Percentiles rank a stretch among this genome's conserved stretches.
Conservation (phyloP, 2,113 vertebrate species). For the Steatornis caripensis region DNA sequence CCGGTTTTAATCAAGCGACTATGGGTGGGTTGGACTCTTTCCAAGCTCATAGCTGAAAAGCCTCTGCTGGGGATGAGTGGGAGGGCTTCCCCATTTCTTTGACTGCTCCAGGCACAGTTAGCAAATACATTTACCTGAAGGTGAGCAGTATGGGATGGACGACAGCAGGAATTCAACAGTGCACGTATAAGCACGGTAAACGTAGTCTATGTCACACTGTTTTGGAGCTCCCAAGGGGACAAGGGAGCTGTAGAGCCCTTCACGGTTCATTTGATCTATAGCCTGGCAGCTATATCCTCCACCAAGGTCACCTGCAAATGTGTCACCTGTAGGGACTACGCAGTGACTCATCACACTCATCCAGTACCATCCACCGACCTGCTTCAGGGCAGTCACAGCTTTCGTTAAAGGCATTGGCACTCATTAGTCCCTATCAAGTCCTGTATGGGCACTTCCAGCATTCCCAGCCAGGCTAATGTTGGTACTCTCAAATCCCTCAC, state of each 20-base stretch:
- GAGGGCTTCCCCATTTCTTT: background rate
- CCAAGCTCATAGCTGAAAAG: slow-evolving; percentile 20
- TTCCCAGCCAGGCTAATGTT: background rate
- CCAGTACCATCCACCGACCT: background rate
- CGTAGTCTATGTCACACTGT: accelerated
- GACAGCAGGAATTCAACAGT: background rate
- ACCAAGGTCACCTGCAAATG: background rate
- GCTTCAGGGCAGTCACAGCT: background rate
- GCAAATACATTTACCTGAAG: background rate
- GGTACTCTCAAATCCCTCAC: background rate
- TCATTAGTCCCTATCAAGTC: background rate
- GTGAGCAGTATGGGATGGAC: background rate
- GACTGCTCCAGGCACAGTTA: background rate
- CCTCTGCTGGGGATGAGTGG: background rate
- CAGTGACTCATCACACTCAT: background rate
- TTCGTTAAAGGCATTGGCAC: background rate
- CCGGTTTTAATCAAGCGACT: background rate
- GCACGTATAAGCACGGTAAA: background rate
- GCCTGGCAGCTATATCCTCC: background rate
- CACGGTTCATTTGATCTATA: background rate
- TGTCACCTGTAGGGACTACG: background rate
- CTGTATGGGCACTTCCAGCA: background rate
- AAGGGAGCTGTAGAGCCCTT: background rate
- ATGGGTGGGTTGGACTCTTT: background rate
- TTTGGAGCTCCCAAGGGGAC: background rate